phyloP scores from a whole-genome alignment of 2,888 invertebrate genomes.

The Baccha elongata region DNA sequence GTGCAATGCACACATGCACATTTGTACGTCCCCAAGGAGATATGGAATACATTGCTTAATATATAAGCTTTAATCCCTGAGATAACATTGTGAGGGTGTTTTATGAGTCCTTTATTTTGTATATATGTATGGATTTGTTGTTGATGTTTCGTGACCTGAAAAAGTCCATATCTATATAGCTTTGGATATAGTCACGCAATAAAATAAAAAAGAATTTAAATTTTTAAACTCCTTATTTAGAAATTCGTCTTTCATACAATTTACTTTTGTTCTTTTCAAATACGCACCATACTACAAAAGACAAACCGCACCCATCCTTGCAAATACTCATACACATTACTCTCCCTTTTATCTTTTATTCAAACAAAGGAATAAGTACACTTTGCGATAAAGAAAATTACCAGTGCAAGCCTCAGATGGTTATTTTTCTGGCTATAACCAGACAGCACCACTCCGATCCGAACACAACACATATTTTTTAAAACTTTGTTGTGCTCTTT shows the following conservation, averaged over 20 bases:
- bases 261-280: not conserved
- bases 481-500: slow-evolving; percentile 10
- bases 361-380: not conserved
- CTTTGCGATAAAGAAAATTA: slow-evolving; percentile 8
- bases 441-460: not conserved
- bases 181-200: slow-evolving; percentile 15
- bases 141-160: slow-evolving; percentile 18
- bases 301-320: not conserved
- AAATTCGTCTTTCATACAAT: slow-evolving; percentile 4
- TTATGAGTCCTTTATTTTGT: not conserved
- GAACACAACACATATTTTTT: not conserved
- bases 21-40: slow-evolving; percentile 22
- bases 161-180: not conserved
- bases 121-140: not conserved
- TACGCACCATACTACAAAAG: not conserved
- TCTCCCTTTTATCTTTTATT: not conserved
- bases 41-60: not conserved
- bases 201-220: slow-evolving; percentile 18
- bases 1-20: slow-evolving; percentile 23
- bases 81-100: not conserved
- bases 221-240: slow-evolving; percentile 10
- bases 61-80: slow-evolving; percentile 10
- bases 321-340: not conserved
- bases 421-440: slow-evolving; percentile 3
- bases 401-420: slow-evolving; percentile 5